Evolutionary conservation across 2,797 vertebrate species (phyloP), one percentile per base, ranked within the genome.

Genomic region (Gymnoscopelus microlampas): DNA sequence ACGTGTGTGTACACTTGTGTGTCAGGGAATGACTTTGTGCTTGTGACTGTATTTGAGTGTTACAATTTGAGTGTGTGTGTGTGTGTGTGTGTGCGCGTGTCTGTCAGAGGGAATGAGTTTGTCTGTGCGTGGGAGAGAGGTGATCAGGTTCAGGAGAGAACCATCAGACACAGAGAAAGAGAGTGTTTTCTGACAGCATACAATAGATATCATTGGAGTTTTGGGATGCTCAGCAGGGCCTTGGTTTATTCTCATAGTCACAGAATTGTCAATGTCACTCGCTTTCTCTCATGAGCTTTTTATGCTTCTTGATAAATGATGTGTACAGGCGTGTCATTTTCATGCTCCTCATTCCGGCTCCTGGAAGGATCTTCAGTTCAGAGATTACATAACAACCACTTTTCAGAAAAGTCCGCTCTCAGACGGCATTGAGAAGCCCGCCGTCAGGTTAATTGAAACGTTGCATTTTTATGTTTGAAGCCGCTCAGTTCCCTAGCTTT

Each of bases 161-260:
- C 32, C 32, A 35, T 35, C 32, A 35, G 32, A 35, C 32, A 35
- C 32, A 35, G 32, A 35, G 32, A 35, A 5, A 35, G 32, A 35
- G 1, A 35, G 32, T 35, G 32, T 35, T 35, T 35, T 35, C 32
- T 35, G 32, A 35, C 32, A 35, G 32, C 5, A 35, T 35, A 35
- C 32, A 6, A 6, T 5, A 35, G 32, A 5, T 14, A 19, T 58
- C 64, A 66, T 63, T 11, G 48, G 53, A 60, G 26, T 47, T 77
- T 69, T 70, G 80, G 74, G 83, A 85, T 70, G 77, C 47, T 54
- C 32, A 35, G 5, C 32, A 35, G 32, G 32, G 6, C 60, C 53
- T 14, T 0, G 48, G 66, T 79, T 80, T 81, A 85, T 84, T 82
- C 84, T 76, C 79, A 77, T 56, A 49, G 68, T 68, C 49, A 35